Base-by-base conservation (phyloP, 2,113 vertebrate species). In the Pheucticus melanocephalus region DNA sequence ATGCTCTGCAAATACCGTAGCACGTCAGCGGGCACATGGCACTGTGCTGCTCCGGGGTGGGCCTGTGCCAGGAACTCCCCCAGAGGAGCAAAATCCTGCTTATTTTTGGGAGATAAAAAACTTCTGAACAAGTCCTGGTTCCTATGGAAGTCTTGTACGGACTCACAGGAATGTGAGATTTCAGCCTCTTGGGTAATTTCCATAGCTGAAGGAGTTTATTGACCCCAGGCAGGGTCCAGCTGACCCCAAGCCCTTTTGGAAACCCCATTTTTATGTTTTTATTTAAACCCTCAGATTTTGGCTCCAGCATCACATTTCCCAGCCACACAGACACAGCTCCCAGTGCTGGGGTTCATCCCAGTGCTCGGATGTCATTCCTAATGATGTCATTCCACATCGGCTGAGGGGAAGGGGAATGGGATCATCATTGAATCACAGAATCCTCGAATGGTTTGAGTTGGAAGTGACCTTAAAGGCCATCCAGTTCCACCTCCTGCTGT, bases 211-310 rank as follows among this genome's bases (percentile, higher is more conserved):
- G 22, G 30, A 33, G 10, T 22, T 71, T 27, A 28, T 14, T 0
- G 19, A 56, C 19, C 14, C n/a, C 0, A 0, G 66, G 73, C 10
- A 4, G 50, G 45, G 25, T 44, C 22, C 39, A 51, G 68, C 21
- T 35, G 31, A 63, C 27, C 45, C 48, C 40, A 51, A 60, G 18
- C 12, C 28, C 65, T 56, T 82, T 23, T 7, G 35, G 48, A 84
- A 89, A 28, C 2, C 16, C 12, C 1, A 2, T 22, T 73, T 70
- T 54, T 14, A 33, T 20, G 4, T 15, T 81, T 79, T 65, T 35
- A 42, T 44, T 81, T 54, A 53, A 60, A 24, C 16, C 30, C 15
- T 35, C n/a, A 22, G 17, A 13, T 42, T 45, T 15, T 45, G 37
- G 30, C 33, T 57, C 39, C 71, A 66, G 44, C 47, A 77, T 24